Percentiles rank a stretch among this genome's conserved stretches.
Evolutionary conservation across 2,113 vertebrate genomes (phyloP).

Genomic region (Platysternon megacephalum): DNA sequence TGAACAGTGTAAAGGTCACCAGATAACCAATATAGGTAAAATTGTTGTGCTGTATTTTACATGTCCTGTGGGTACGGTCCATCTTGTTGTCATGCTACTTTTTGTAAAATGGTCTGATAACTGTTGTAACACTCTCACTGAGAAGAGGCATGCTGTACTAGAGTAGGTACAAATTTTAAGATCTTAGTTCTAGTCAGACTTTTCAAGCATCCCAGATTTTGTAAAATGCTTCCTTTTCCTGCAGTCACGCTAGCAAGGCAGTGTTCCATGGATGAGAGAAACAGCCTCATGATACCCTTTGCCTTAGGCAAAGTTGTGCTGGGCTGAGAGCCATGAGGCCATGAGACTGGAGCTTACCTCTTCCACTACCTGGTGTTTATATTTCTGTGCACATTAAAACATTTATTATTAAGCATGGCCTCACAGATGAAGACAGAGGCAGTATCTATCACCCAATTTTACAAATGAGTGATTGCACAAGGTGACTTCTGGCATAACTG

Average conservation of each 20-base stretch:
- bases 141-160: neutral
- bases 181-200: constrained; percentile 3
- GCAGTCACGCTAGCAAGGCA: neutral
- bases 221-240: neutral
- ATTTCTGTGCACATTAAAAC: neutral
- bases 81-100: neutral
- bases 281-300: neutral
- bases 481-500: neutral
- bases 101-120: neutral
- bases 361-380: neutral
- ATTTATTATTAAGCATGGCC: neutral
- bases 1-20: neutral
- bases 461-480: neutral
- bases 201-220: neutral
- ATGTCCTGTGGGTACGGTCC: neutral
- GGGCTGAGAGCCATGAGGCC: neutral
- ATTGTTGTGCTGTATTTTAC: neutral
- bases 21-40: neutral
- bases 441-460: neutral
- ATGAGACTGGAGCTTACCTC: neutral
- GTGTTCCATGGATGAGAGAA: neutral
- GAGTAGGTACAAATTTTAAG: neutral
- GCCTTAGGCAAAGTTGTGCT: neutral
- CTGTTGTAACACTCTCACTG: neutral
- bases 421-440: neutral